These are phyloP conservation scores for Hypena proboscidalis DNA, from an alignment of 2,888 invertebrate genomes.

Conservation along the genomic window DNA sequence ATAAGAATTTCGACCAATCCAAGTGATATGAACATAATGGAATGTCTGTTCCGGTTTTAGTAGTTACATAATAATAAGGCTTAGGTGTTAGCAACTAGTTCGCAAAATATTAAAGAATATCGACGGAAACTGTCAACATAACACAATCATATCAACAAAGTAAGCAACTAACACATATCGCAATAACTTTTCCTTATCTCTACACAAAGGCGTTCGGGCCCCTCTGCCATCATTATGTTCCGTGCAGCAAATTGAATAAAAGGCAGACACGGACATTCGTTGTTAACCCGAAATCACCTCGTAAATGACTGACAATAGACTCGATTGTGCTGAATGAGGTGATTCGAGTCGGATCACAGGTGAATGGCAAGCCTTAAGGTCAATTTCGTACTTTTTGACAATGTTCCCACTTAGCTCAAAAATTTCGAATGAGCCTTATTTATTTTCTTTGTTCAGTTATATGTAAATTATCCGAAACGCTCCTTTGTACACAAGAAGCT, in stretches of 20 bases:
- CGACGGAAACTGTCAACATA: constrained; percentile 6
- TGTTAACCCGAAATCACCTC: constrained; percentile 54
- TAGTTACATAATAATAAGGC: constrained; percentile 3
- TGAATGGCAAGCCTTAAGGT: constrained; percentile 36
- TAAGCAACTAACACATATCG: constrained; percentile 25
- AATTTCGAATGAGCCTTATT: too few relatives aligned
- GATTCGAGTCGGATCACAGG: constrained; percentile 50
- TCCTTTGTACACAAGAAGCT: too few relatives aligned
- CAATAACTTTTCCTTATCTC: constrained; percentile 27
- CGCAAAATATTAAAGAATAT: constrained; percentile 7
- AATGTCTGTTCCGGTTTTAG: neutral
- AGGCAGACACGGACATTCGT: constrained; percentile 52
- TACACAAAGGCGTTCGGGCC: constrained; percentile 31
- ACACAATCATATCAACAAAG: constrained; percentile 21
- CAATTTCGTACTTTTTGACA: constrained; percentile 36
- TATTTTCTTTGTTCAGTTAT: too few relatives aligned
- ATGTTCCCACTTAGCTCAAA: constrained; percentile 14
- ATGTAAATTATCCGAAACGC: too few relatives aligned
- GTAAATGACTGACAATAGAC: constrained; percentile 67
- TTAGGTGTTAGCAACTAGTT: neutral
- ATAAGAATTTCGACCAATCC: too few relatives aligned
- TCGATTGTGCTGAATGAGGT: constrained; percentile 53
- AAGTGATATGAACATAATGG: too few relatives aligned
- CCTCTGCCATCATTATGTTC: constrained; percentile 39
- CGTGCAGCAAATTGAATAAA: constrained; percentile 46